Base-by-base conservation (phyloP, 1,140 invertebrate genomes). In the Bemisia tabaci region DNA sequence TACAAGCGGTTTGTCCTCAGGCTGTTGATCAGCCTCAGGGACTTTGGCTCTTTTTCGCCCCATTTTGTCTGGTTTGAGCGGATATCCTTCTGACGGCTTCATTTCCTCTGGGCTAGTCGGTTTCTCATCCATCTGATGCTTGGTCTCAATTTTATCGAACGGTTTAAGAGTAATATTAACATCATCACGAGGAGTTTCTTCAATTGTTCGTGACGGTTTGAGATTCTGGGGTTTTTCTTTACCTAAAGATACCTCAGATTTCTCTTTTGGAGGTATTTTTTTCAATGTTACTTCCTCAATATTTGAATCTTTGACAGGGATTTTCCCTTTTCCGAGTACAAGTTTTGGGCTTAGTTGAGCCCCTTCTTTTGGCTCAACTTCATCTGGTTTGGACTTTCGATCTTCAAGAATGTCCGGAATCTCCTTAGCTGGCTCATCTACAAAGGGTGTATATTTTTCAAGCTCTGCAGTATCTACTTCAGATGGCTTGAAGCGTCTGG, bases 391-490 rank as follows among this genome's bases (percentile, higher is more conserved):
- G 23, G 64, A 62, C 25, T 22, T 24, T 1, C 12, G 1, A 1
- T 48, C 22, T 66, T 60, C 65, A 21, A 2, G 1, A 1, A 59
- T 22, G 1, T n/a, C n/a, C 1, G 25, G 58, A 21, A 60, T 63
- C 33, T 26, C 72, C 65, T 79, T 76, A 11, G 76, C 73, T 74
- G 81, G 79, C 39, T 70, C 67, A 1, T 64, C 59, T 63, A 79
- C 77, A 24, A 78, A 69, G 11, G 75, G 76, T 70, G 76, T 77
- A 67, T 78, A 79, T 59, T 82, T 80, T 69, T 84, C 80, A 70
- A 84, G 81, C 73, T 85, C 83, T 70, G 79, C 74, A 66, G 81
- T 0, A 72, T 68, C 65, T 0, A 64, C 25, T 1, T 67, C 64
- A 59, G 69, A 33, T 0, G 62, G 64, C 27, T 59, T 62, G 25